These are phyloP conservation scores for Conus ventricosus DNA, from an alignment of 1,140 invertebrate genomes.

Conservation along the genomic window DNA sequence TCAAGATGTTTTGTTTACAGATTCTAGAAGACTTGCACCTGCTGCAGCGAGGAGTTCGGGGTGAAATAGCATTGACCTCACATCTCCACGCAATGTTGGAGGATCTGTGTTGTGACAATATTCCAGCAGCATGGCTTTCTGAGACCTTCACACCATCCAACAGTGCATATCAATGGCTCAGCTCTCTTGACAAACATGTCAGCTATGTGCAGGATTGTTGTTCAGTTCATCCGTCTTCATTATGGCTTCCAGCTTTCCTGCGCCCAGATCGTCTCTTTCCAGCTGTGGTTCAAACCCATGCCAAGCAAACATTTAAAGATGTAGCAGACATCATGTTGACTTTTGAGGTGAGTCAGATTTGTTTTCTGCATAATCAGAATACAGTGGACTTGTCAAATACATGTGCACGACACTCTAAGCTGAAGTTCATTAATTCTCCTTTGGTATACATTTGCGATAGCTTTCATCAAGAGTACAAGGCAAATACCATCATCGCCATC, in stretches of 20 bases:
- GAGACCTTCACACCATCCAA: constrained; percentile 56
- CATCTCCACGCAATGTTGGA: constrained; percentile 53
- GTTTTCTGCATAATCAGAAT: not conserved
- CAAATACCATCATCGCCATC: too few species aligned
- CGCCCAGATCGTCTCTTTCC: constrained; percentile 67
- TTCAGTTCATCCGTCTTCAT: constrained; percentile 40
- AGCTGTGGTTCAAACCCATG: constrained; percentile 65
- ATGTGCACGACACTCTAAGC: not conserved
- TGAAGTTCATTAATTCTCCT: too few species aligned
- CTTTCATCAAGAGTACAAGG: too few species aligned
- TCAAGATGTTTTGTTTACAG: not conserved
- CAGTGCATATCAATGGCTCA: constrained; percentile 59
- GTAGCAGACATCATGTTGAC: constrained; percentile 61
- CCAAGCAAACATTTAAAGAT: constrained; percentile 67
- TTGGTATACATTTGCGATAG: too few species aligned
- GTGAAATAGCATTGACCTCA: constrained; percentile 52
- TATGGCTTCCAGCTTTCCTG: constrained; percentile 64
- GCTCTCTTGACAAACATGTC: constrained; percentile 48
- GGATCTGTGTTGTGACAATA: constrained; percentile 54
- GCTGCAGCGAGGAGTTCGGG: constrained; percentile 52
- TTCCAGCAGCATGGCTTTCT: constrained; percentile 61
- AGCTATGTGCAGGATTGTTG: constrained; percentile 53
- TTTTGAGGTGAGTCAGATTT: constrained; percentile 57
- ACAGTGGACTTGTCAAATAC: not conserved
- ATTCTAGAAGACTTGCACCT: constrained; percentile 58